Evolutionary conservation across 1,140 invertebrate genomes (phyloP).

Genomic region (Hetaerina americana): DNA sequence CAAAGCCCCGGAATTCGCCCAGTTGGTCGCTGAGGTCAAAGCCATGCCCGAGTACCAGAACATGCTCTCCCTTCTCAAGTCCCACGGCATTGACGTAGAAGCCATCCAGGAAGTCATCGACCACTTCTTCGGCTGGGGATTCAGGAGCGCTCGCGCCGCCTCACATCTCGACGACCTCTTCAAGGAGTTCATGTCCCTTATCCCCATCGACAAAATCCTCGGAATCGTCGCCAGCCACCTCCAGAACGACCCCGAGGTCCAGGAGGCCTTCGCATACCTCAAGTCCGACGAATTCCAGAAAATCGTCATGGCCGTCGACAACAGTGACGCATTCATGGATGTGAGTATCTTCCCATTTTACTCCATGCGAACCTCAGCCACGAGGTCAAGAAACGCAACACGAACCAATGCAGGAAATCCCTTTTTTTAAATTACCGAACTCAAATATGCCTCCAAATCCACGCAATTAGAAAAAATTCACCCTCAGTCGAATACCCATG

Average conservation of each 20-base stretch:
- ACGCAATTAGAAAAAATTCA: too few relatives aligned
- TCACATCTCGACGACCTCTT: slow-evolving; percentile 9
- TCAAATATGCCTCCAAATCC: too few relatives aligned
- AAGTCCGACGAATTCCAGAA: slow-evolving; percentile 17
- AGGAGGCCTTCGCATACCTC: slow-evolving; percentile 10
- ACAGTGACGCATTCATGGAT: slow-evolving; percentile 12
- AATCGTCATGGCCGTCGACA: slow-evolving; percentile 13
- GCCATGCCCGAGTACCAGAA: slow-evolving; percentile 17
- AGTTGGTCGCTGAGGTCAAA: slow-evolving; percentile 12
- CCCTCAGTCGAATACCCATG: too few relatives aligned
- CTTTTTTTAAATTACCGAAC: too few relatives aligned
- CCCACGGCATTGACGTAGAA: slow-evolving; percentile 18
- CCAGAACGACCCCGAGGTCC: slow-evolving; percentile 18
- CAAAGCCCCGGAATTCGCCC: slow-evolving; percentile 14
- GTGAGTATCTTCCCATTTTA: too few relatives aligned
- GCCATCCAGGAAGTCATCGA: slow-evolving; percentile 8
- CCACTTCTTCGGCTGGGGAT: slow-evolving; percentile 14
- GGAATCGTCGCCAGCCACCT: slow-evolving; percentile 18
- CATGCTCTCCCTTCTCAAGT: slow-evolving; percentile 15
- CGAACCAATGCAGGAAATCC: too few relatives aligned
- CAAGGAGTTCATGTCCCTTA: slow-evolving; percentile 5
- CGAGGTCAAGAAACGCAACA: too few relatives aligned
- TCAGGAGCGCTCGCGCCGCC: slow-evolving; percentile 21
- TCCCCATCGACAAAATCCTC: slow-evolving; percentile 15
- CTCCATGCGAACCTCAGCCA: too few relatives aligned